Conservation (phyloP, 2,797 vertebrate species). For the Mycteria americana region DNA sequence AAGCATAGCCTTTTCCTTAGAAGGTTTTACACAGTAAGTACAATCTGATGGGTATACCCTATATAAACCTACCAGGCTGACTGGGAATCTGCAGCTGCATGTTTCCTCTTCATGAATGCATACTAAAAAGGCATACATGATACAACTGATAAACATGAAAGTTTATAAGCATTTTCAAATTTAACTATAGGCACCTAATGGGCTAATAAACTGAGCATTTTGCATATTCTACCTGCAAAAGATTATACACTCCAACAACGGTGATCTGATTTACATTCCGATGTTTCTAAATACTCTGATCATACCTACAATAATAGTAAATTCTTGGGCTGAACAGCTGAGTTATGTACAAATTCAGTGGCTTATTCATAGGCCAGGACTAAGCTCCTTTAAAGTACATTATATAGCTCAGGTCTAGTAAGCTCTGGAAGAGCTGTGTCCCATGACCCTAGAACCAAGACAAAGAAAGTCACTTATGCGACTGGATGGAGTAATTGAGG, state of each 20-base stretch:
- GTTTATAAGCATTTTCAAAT: not conserved
- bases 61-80: not conserved
- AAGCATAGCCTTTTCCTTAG: not conserved
- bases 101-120: not conserved
- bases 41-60: not conserved
- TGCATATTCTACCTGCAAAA: not conserved
- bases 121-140: not conserved
- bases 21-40: not conserved
- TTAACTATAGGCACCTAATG: not conserved
- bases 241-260: not conserved
- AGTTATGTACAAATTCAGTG: not conserved
- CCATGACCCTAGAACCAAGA: not conserved
- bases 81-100: not conserved
- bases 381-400: not conserved
- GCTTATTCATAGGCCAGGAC: not conserved
- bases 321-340: not conserved
- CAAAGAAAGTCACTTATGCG: not conserved
- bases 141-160: not conserved
- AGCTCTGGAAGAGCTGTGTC: not conserved
- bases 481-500: not conserved
- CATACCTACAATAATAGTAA: not conserved
- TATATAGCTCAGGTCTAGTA: not conserved
- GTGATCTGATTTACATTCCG: not conserved
- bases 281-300: not conserved
- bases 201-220: not conserved